Conservation (phyloP, 2,113 vertebrate species). For the Psittacula cyanocephala region DNA sequence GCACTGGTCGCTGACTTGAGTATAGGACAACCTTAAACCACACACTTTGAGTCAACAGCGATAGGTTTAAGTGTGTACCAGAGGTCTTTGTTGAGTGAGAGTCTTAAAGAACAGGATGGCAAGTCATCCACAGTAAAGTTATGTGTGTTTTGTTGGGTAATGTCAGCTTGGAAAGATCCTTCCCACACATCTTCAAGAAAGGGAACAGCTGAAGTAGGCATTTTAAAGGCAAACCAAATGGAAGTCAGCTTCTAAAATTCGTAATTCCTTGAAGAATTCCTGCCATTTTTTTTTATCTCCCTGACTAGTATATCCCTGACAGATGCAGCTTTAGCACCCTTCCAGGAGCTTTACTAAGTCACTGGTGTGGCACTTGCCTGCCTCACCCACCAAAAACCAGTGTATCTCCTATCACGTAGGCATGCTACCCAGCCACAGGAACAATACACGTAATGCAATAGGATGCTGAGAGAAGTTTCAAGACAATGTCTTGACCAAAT, state of each 20-base stretch:
- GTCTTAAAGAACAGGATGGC: not conserved
- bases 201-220: not conserved
- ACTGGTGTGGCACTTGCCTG: not conserved
- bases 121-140: not conserved
- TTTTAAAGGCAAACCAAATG: not conserved
- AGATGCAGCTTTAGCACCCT: not conserved
- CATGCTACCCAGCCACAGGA: not conserved
- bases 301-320: not conserved
- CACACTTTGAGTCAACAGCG: not conserved
- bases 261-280: not conserved
- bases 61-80: not conserved
- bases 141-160: not conserved
- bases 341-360: not conserved
- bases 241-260: not conserved
- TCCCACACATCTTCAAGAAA: not conserved
- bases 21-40: not conserved
- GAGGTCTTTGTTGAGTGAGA: not conserved
- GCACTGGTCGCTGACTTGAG: not conserved
- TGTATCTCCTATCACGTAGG: rapidly evolving
- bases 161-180: not conserved
- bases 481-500: not conserved
- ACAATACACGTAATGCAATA: not conserved
- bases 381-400: not conserved
- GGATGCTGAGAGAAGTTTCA: not conserved
- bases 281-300: not conserved